phyloP scores from a whole-genome alignment of 2,888 invertebrate species.

The Dermolepida albohirtum region DNA sequence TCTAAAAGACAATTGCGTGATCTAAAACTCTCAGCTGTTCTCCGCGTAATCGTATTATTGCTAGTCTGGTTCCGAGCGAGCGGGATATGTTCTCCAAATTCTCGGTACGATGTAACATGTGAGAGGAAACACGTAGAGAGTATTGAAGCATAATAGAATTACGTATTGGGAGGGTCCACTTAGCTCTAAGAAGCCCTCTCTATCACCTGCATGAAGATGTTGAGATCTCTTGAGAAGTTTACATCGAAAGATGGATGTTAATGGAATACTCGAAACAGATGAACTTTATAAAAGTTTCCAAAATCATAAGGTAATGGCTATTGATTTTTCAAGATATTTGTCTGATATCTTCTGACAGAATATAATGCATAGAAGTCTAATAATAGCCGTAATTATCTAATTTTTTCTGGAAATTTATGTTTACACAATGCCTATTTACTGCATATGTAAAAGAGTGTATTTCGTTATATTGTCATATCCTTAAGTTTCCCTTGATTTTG shows the following conservation, averaged over 20 bases:
- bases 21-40: slow-evolving; percentile 25
- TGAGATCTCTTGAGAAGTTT: neutral
- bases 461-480: no score
- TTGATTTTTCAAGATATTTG: no score
- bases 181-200: neutral
- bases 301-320: no score
- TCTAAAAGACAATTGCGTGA: slow-evolving; percentile 5
- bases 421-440: no score
- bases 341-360: no score
- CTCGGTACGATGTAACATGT: neutral
- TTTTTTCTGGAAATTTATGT: no score
- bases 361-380: no score
- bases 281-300: no score
- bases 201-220: neutral
- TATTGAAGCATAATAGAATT: slow-evolving; percentile 9
- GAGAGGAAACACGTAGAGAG: slow-evolving; percentile 5
- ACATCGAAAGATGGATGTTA: slow-evolving; percentile 7
- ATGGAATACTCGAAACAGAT: neutral
- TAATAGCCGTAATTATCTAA: no score
- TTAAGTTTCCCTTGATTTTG: no score
- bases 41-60: slow-evolving; percentile 9
- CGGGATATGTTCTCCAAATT: slow-evolving; percentile 8
- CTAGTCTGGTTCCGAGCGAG: slow-evolving; percentile 5
- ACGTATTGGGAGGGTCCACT: slow-evolving; percentile 2
- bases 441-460: no score